Conservation (phyloP, 2,797 vertebrate species). For the Siniperca undulata region DNA sequence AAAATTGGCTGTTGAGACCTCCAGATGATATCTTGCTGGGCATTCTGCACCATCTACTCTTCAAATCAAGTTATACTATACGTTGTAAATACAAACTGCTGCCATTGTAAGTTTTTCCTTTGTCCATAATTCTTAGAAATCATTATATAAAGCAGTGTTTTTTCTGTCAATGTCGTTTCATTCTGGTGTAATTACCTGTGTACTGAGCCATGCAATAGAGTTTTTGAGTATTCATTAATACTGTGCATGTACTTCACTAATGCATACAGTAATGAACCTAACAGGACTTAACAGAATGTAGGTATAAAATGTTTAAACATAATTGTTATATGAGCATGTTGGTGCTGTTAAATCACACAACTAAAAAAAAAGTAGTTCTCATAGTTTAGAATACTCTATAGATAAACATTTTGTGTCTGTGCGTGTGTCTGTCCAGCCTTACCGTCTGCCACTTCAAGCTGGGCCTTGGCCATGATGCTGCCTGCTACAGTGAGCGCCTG, state of each 20-base stretch:
- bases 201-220: constrained; percentile 34
- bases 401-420: constrained; percentile 21
- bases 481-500: constrained; percentile 96
- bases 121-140: background rate
- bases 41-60: background rate
- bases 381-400: background rate
- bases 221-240: constrained; percentile 22
- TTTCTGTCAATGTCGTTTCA: constrained; percentile 3
- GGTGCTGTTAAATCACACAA: constrained; percentile 3
- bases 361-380: background rate
- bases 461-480: constrained; percentile 96
- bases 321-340: constrained; percentile 10
- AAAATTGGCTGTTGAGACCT: background rate
- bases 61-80: background rate
- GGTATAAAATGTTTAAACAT: constrained; percentile 4
- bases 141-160: background rate
- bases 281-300: constrained; percentile 4
- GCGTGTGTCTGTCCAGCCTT: constrained; percentile 63
- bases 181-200: constrained; percentile 27
- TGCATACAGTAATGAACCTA: constrained; percentile 18
- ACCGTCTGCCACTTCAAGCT: constrained; percentile 98
- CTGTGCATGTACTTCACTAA: constrained; percentile 25
- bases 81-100: background rate
- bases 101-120: background rate
- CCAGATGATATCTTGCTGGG: background rate